These are phyloP conservation scores for Platerodrilus igneus DNA, from an alignment of 2,888 invertebrate genomes.

Conservation along the genomic window DNA sequence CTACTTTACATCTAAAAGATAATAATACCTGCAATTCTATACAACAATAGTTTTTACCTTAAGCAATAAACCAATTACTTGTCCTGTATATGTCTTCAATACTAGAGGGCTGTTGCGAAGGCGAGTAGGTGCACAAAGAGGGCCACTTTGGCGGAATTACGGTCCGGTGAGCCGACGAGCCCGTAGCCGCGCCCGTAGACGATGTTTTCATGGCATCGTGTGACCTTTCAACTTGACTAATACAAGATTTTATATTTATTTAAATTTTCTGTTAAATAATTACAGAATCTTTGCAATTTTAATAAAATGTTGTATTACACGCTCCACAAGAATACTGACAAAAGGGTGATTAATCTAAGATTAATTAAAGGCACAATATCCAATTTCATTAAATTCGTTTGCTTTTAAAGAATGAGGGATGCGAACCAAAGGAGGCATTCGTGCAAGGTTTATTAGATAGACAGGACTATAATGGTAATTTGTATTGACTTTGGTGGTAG, in stretches of 20 bases:
- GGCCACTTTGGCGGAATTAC: conserved; percentile 35
- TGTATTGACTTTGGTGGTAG: too few relatives aligned
- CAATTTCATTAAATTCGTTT: conserved; percentile 16
- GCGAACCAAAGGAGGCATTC: conserved; percentile 9
- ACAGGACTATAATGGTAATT: too few relatives aligned
- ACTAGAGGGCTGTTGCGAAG: conserved; percentile 24
- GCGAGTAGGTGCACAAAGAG: conserved; percentile 35
- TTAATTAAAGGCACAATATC: conserved; percentile 18
- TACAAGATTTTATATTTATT: too few relatives aligned
- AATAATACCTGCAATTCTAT: too few relatives aligned
- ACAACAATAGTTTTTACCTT: too few relatives aligned
- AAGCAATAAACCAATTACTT: too few relatives aligned
- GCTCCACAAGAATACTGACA: conserved; percentile 12
- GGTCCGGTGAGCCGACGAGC: conserved; percentile 34
- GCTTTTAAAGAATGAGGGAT: conserved; percentile 13
- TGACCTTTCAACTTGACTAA: conserved; percentile 20
- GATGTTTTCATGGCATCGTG: conserved; percentile 22
- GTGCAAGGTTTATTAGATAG: too few relatives aligned
- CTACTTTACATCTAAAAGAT: too few relatives aligned
- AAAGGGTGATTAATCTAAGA: conserved; percentile 16
- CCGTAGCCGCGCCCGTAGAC: conserved; percentile 32
- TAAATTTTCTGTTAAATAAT: not conserved
- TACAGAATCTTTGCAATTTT: conserved; percentile 1
- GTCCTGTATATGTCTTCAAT: too few relatives aligned
- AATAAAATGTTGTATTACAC: conserved; percentile 1